Evolutionary conservation across 1,140 invertebrate species (phyloP), one percentile per base, ranked within the genome.

Genomic region (Helicoverpa armigera): DNA sequence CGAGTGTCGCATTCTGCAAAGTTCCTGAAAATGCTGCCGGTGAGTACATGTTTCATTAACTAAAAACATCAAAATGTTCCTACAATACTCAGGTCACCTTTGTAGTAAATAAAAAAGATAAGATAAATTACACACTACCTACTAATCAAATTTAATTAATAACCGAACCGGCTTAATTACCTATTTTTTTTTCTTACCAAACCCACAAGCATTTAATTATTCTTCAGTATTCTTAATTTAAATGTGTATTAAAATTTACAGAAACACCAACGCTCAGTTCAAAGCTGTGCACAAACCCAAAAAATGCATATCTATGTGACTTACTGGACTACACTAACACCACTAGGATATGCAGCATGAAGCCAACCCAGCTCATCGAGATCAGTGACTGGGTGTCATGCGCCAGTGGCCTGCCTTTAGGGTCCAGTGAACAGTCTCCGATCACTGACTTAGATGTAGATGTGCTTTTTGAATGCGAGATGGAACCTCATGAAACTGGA

Each of bases 1-100:
- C 92, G 23, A 94, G 92, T 90, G 94, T 94, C 48, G 92, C 91
- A n/a, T 94, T 95, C 73, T 95, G 92, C 81, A 94, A 94, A 90
- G 91, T 94, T 72, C 93, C 93, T 61, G 93, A 93, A 88, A 93
- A 94, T 89, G 92, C 91, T 61, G 91, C 90, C 82, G 93, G 93
- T 94, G 84, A 80, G 79, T 77, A 50, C 61, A 43, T 43, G 35
- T 43, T 43, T 43, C 3, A 43, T 43, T 43, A 9, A 43, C 1
- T 56, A 79, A 67, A 16, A 43, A 23, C 67, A 31, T 51, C 14
- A 48, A 51, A n/a, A 12, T n/a, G 1, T n/a, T 7, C 23, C 23
- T 23, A 23, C 23, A 23, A 18, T 4, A 29, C 18, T 76, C 50
- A 75, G 48, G 70, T 73, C 70, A 58, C 31, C 29, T 13, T 14